Conservation (phyloP, 2,797 vertebrate species). For the Anguilla obscura region DNA sequence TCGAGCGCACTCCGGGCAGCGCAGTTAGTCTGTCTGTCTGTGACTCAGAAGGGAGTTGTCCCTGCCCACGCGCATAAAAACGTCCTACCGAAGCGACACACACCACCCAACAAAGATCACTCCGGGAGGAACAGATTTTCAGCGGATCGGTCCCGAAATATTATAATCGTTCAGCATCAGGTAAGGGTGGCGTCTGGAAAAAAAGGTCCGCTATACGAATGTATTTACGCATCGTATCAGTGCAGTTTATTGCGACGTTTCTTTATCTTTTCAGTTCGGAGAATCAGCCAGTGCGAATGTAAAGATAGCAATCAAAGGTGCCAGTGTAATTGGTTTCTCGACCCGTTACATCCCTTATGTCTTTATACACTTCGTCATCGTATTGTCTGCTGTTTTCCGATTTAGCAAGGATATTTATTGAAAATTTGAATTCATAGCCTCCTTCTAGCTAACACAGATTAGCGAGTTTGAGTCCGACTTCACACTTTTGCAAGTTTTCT, state of each 20-base stretch:
- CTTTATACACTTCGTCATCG: neutral
- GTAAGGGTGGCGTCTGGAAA: neutral
- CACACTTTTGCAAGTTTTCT: neutral
- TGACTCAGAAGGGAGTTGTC: conserved; percentile 38
- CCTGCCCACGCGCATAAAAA: conserved; percentile 1
- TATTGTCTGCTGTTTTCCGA: neutral
- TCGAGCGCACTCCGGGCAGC: neutral
- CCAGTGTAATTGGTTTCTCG: neutral
- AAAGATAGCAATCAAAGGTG: neutral
- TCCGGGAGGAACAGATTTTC: neutral
- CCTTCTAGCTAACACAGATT: neutral
- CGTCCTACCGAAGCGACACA: conserved; percentile 1
- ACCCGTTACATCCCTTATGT: neutral
- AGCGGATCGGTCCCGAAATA: neutral
- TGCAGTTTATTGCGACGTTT: neutral
- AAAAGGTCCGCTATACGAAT: neutral
- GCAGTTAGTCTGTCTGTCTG: neutral
- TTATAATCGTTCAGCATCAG: conserved; percentile 14
- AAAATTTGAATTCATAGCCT: neutral
- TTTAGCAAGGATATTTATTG: neutral
- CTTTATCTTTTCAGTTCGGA: neutral
- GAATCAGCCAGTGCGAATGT: neutral
- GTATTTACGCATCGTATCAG: neutral
- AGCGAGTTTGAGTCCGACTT: neutral
- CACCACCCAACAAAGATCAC: neutral